phyloP scores from a whole-genome alignment of 2,113 vertebrate genomes.

The Climacteris rufus region DNA sequence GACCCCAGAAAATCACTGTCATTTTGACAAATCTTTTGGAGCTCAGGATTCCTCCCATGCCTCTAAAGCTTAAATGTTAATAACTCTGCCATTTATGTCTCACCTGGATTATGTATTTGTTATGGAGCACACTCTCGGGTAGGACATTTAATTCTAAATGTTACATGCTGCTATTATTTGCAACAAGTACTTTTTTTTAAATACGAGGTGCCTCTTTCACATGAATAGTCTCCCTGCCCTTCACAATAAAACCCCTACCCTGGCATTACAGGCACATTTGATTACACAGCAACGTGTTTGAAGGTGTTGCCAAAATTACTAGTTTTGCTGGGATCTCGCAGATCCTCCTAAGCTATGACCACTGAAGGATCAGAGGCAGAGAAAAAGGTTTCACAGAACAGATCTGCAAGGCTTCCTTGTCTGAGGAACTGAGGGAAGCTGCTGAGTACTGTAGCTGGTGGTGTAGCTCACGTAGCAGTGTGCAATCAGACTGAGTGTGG shows the following conservation, averaged over 20 bases:
- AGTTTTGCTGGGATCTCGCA: background rate
- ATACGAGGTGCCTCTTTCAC: background rate
- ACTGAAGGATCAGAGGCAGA: conserved; percentile 5
- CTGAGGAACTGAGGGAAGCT: background rate
- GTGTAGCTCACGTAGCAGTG: background rate
- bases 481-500: background rate
- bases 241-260: background rate
- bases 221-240: background rate
- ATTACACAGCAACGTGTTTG: background rate
- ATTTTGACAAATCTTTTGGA: background rate
- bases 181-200: conserved; percentile 2
- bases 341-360: background rate
- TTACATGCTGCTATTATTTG: background rate
- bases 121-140: background rate
- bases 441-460: background rate
- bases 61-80: background rate
- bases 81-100: background rate
- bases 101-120: background rate
- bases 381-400: conserved; percentile 10
- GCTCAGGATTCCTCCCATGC: background rate
- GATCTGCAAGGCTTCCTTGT: background rate
- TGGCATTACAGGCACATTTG: background rate
- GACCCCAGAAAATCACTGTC: background rate
- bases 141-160: background rate
- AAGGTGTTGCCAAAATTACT: background rate